These are phyloP conservation scores for Myrmecobius fasciatus DNA, from an alignment of 2,113 vertebrate species.

Conservation along the genomic window DNA sequence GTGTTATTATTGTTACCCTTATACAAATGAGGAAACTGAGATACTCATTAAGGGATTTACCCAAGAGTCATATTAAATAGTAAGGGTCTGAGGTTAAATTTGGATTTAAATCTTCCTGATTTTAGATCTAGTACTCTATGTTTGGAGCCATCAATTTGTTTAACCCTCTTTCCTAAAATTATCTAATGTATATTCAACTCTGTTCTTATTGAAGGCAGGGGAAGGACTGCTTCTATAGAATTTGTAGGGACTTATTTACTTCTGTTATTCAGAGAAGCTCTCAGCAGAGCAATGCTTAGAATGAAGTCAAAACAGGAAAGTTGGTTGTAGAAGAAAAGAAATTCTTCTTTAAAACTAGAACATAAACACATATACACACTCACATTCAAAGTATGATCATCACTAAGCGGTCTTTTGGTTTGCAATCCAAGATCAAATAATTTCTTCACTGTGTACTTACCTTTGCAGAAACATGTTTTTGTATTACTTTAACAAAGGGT, in stretches of 20 bases:
- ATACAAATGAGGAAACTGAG: neutral
- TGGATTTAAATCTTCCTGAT: neutral
- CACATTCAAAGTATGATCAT: neutral
- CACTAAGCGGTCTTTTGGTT: neutral
- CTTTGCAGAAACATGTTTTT: neutral
- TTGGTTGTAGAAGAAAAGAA: accelerated
- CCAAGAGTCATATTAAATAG: neutral
- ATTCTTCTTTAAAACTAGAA: neutral
- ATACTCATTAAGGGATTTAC: neutral
- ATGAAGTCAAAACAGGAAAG: neutral
- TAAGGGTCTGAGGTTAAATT: neutral
- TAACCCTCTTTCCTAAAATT: neutral
- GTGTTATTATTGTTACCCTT: neutral
- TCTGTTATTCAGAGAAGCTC: neutral
- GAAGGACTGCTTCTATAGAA: neutral
- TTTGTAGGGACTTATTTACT: neutral
- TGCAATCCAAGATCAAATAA: neutral
- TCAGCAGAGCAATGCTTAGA: neutral
- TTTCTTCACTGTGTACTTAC: neutral
- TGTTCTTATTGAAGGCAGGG: neutral
- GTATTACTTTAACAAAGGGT: neutral
- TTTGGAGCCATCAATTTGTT: neutral
- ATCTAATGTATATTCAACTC: neutral
- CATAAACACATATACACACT: neutral
- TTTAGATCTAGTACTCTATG: neutral